A percentile compares a stretch with the other conserved stretches of the same genome.
Conservation (phyloP, 2,888 invertebrate genomes). For the Eumacrocentrus americanus region DNA sequence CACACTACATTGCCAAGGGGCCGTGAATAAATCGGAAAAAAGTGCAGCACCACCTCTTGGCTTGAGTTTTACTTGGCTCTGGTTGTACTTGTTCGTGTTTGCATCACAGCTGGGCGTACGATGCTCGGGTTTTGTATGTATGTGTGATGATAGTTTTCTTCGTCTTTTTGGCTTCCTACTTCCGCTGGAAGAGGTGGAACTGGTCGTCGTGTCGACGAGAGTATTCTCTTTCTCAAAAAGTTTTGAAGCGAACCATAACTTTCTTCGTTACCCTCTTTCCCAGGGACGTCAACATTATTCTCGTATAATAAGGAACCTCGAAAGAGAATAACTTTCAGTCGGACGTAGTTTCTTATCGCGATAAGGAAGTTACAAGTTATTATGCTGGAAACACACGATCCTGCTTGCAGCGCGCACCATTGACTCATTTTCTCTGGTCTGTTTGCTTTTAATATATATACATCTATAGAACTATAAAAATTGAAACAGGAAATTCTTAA, state of each 20-base stretch:
- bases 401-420: background rate
- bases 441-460: background rate
- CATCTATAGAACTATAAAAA: background rate
- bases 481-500: background rate
- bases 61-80: background rate
- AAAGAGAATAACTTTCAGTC: slow-evolving; percentile 45
- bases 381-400: background rate
- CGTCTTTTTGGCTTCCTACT: no score
- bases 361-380: background rate
- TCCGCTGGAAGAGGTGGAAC: background rate
- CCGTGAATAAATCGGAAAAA: slow-evolving; percentile 39
- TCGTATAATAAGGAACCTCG: slow-evolving; percentile 48
- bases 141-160: background rate
- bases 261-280: slow-evolving; percentile 50
- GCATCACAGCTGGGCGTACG: background rate
- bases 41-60: slow-evolving; percentile 35
- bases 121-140: background rate
- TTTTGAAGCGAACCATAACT: slow-evolving; percentile 45
- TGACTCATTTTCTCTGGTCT: background rate
- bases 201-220: background rate
- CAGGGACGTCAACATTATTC: slow-evolving; percentile 52
- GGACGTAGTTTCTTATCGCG: slow-evolving; percentile 30
- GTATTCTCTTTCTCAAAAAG: slow-evolving; percentile 28
- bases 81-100: background rate
- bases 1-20: slow-evolving; percentile 30